phyloP scores from a whole-genome alignment of 2,888 invertebrate genomes.

The Mesorhabditis sp. region DNA sequence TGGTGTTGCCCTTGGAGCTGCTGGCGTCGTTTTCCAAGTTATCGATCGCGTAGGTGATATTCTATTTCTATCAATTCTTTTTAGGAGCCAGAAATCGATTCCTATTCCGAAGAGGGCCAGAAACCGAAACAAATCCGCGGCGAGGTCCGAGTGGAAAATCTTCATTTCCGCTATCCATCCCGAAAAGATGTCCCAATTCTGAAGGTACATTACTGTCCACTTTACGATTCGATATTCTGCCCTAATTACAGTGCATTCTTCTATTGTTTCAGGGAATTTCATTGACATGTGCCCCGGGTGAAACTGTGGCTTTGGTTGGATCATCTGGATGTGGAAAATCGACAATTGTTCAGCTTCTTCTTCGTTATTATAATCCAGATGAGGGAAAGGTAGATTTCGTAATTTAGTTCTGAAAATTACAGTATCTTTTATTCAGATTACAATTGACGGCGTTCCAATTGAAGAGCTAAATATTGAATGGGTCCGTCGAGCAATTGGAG shows the following conservation, averaged over 20 bases:
- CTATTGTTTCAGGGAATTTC: slow-evolving; percentile 21
- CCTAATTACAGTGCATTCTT: not conserved
- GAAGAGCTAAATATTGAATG: slow-evolving; percentile 60
- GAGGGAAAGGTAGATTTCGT: slow-evolving; percentile 18
- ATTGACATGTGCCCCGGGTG: slow-evolving; percentile 32
- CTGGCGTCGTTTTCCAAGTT: slow-evolving; percentile 63
- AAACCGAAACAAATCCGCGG: slow-evolving; percentile 58
- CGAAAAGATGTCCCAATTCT: slow-evolving; percentile 56
- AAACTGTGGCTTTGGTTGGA: slow-evolving; percentile 43
- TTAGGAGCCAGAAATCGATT: slow-evolving; percentile 28
- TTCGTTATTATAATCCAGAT: slow-evolving; percentile 33
- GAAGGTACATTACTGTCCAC: slow-evolving; percentile 33
- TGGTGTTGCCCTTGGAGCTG: slow-evolving; percentile 74
- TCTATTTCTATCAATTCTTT: not conserved
- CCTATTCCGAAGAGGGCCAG: slow-evolving; percentile 52
- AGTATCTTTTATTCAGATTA: slow-evolving; percentile 37
- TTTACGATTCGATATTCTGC: slow-evolving; percentile 7
- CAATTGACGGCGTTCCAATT: slow-evolving; percentile 60
- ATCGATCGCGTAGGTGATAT: slow-evolving; percentile 58
- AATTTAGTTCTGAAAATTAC: not conserved
- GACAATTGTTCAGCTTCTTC: slow-evolving; percentile 38
- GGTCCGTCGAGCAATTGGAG: slow-evolving; percentile 59
- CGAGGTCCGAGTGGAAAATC: slow-evolving; percentile 59
- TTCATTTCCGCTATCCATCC: slow-evolving; percentile 61
- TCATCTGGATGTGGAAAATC: slow-evolving; percentile 44